Evolutionary conservation across 2,113 vertebrate species (phyloP), one percentile per base, ranked within the genome.

Genomic region (Leptosomus discolor): DNA sequence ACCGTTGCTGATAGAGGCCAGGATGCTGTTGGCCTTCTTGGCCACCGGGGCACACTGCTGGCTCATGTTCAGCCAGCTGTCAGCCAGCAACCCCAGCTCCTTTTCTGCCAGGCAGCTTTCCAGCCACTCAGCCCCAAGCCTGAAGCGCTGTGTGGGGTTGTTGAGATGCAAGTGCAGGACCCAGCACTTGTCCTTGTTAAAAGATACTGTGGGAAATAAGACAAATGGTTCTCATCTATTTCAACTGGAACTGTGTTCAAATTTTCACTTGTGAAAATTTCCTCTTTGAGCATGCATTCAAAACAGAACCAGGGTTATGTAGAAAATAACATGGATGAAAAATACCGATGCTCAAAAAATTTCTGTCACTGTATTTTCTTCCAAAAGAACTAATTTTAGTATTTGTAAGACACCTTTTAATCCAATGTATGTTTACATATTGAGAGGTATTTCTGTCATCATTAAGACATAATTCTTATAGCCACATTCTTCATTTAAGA

Each of bases 181-280:
- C n/a, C n/a, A n/a, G n/a, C n/a, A n/a, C n/a, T n/a, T n/a, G n/a
- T n/a, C n/a, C n/a, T n/a, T n/a, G n/a, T n/a, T n/a, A n/a, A 48
- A 46, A 79, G 34, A 21, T 7, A 37, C 3, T 8, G 5, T 24
- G 19, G 24, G 12, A 88, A 68, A 60, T 18, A 7, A 83, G 30
- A 39, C 22, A 60, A 34, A 13, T 8, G 0, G 7, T 53, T 50
- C 11, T 53, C 1, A 0, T 10, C 11, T 19, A n/a, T 73, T 83
- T 86, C 7, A 64, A n/a, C 2, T 7, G 14, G 23, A 84, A 53
- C 4, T 70, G 18, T 51, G n/a, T 9, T 86, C 15, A 48, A 2
- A 23, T 58, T 61, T 63, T 56, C 17, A 8, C 26, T 30, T 19
- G 17, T 54, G 46, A 75, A 79, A 94, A 50, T 34, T 5, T 46